Evolutionary conservation across 1,140 invertebrate species (phyloP), one percentile per base, ranked within the genome.

Genomic region (Laupala kohalensis): DNA sequence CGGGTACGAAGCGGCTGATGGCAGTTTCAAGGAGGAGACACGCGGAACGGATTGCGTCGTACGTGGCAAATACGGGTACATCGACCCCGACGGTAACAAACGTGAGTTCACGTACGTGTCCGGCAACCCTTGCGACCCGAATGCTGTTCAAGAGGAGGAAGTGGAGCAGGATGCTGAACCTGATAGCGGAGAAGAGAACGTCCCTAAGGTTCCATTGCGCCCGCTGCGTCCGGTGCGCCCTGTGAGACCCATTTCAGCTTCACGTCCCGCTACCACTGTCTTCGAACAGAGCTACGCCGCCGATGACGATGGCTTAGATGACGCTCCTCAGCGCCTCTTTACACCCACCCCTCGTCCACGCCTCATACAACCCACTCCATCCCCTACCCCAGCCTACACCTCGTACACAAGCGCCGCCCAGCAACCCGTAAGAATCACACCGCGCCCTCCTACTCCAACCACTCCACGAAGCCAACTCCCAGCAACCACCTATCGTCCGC

Each of bases 21-120:
- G 92, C n/a, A 91, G 90, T 23, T 93, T 94, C 84, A 94, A 94
- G 76, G 92, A 94, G 78, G 92, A 95, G 79, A 92, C 91, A 1
- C 80, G 92, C 72, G 92, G 92, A 24, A 91, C 89, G 0, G 92
- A 94, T 79, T 94, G 92, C 77, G 90, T 93, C 0, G 92, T 94
- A 0, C 83, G 91, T 70, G 93, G 93, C 5, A 94, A 94, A 79
- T 95, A 94, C 78, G 92, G 92, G 12, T 95, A 95, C 81, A 84
- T 94, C 23, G 93, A 94, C 78, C 92, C 92, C 2, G 90, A 93
- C 75, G 93, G 93, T 70, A 92, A 93, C 78, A 92, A 93, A 76
- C 80, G 92, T 72, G 91, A 94, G 77, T 94, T 94, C 78, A 92
- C 90, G 1, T 95, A 95, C 78, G 91, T 93, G 1, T 93, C 91